Conservation (phyloP, 2,113 vertebrate species). For the Conger conger region DNA sequence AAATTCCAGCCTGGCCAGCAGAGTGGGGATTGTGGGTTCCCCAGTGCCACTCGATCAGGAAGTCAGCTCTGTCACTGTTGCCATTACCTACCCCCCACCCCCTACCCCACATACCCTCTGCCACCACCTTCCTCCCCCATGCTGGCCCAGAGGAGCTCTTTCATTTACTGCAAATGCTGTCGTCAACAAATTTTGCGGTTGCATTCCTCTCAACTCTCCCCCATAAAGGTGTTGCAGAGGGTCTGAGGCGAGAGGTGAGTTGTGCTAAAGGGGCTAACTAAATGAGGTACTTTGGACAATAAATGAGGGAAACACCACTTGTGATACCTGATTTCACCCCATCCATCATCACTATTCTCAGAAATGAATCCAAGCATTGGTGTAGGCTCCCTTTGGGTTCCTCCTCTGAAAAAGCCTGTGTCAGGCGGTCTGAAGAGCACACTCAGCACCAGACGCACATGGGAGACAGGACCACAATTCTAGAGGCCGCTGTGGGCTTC, state of each 20-base stretch:
- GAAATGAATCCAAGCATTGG: not conserved
- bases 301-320: not conserved
- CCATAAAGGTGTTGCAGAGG: no score
- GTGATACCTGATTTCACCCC: not conserved
- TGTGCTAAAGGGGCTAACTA: constrained; percentile 31
- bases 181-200: constrained; percentile 62
- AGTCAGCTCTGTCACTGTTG: constrained; percentile 62
- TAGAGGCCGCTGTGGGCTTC: not conserved
- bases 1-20: constrained; percentile 73
- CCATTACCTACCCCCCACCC: constrained; percentile 32
- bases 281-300: not conserved
- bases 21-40: constrained; percentile 66
- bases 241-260: not conserved
- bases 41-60: constrained; percentile 58
- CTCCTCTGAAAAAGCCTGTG: not conserved
- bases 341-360: not conserved
- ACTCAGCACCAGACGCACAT: not conserved
- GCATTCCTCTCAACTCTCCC: constrained; percentile 42
- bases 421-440: not conserved
- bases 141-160: constrained; percentile 52
- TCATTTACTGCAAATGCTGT: constrained; percentile 64
- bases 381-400: not conserved
- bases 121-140: constrained; percentile 21
- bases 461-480: no score
- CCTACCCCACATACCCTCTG: constrained; percentile 48